These are phyloP conservation scores for Caradrina kadenii DNA, from an alignment of 2,888 invertebrate species.

Conservation along the genomic window DNA sequence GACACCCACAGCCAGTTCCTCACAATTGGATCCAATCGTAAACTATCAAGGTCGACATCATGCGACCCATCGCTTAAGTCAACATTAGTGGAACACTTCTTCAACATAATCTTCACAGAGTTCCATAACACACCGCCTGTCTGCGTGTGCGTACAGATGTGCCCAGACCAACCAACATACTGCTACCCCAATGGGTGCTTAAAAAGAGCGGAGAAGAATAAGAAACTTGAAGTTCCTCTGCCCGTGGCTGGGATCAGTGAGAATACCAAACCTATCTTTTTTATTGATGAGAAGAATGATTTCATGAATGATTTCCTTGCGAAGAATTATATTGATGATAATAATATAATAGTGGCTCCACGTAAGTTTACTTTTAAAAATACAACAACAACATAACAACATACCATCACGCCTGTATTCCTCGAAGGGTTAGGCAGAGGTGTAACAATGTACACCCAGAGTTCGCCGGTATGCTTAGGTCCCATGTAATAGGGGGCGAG, in stretches of 20 bases:
- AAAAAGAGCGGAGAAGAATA: constrained; percentile 65
- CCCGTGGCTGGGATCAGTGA: constrained; percentile 61
- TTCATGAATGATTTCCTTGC: constrained; percentile 69
- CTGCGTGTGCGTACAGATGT: constrained; percentile 85
- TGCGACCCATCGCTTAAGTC: constrained; percentile 72
- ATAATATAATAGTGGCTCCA: constrained; percentile 49
- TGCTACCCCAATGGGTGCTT: constrained; percentile 85
- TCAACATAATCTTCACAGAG: constrained; percentile 82
- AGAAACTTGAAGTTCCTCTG: constrained; percentile 52
- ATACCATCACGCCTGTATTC: too few relatives aligned
- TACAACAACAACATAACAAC: too few relatives aligned
- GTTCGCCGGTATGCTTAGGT: too few relatives aligned
- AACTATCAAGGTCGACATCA: constrained; percentile 51
- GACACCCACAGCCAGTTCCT: constrained; percentile 66
- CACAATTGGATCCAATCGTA: constrained; percentile 48
- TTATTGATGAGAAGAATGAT: constrained; percentile 72
- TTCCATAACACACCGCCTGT: constrained; percentile 78
- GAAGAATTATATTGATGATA: constrained; percentile 62
- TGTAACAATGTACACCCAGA: too few relatives aligned
- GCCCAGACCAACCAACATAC: constrained; percentile 78
- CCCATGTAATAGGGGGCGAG: too few relatives aligned
- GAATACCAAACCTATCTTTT: constrained; percentile 68
- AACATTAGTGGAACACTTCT: constrained; percentile 79
- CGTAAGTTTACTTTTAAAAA: constrained; percentile 13
- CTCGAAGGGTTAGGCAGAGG: too few relatives aligned